Base-by-base conservation (phyloP, 2,797 vertebrate genomes). In the Sebastes nivosus region DNA sequence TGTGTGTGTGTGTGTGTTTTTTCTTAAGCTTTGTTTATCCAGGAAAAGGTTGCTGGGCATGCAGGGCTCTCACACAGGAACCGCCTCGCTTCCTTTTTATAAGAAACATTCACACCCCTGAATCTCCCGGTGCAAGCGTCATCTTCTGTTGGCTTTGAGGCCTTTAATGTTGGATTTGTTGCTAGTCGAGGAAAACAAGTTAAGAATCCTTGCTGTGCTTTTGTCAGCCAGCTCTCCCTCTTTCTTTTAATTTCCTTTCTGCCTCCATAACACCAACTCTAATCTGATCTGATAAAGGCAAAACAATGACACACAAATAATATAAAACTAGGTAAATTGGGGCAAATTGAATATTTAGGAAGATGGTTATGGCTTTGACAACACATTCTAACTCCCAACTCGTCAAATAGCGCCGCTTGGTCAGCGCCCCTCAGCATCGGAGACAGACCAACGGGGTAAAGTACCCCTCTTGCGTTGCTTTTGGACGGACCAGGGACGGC, bases 1-100 rank as follows among this genome's bases (percentile, higher is more conserved):
- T 29, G 18, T 27, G n/a, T 64, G 16, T 50, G 16, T 50, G 46
- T 36, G 13, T 52, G 5, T 64, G 20, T 59, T 27, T 59, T 27
- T 52, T 50, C 22, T 60, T 68, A 38, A 71, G 24, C 63, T 81
- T n/a, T 64, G 6, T 72, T 58, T 72, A 25, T 72, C 69, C 6
- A 38, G 13, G 24, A 12, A 61, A 32, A 8, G 12, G 18, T 67
- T 66, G 25, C 22, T 29, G 16, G 66, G 24, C 22, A 32, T 8
- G 1, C 29, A 4, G 22, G 14, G 34, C 55, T 58, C 55, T 12
- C 9, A 6, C n/a, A 9, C 22, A 38, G 20, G 14, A 2, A 36
- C 2, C 11, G 14, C 24, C 29, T 24, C 13, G 2, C 3, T 58
- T 60, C 29, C 1, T 34, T n/a, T 18, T 52, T 52, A 42, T 42